Evolutionary conservation across 1,140 invertebrate genomes (phyloP), one percentile per base, ranked within the genome.

Genomic region (Caerostris extrusa): DNA sequence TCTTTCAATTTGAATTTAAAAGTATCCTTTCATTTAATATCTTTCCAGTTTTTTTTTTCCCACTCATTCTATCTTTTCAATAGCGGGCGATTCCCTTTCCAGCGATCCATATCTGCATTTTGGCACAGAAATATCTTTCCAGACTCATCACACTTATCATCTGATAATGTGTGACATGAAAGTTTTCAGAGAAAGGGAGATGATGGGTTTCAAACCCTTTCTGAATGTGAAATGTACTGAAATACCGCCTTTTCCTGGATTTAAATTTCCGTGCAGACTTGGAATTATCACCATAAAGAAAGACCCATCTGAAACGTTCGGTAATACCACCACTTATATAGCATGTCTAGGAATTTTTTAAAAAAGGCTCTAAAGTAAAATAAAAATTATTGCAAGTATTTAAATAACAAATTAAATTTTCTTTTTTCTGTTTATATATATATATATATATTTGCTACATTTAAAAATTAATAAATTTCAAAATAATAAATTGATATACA

Each of bases 1-100:
- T 85, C 90, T 82, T 85, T 92, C 90, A 85, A 92, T 92, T 92
- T 92, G 81, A 92, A 64, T 83, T 85, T 92, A 67, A 92, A 92
- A 92, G 90, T 92, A 92, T 85, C 64, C 60, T 67, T 77, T 85
- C 81, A 92, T 67, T 85, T 92, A 92, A 83, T 91, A 71, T 53
- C 6, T 77, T 34, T 77, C 50, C 12, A 50, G 3, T 12, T 53
- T 53, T 71, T 77, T 77, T 77, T 57, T 53, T 6, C 14, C 12
- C 17, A 7, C 85, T 85, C n/a, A 64, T 85, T 85, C 34, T 10
- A 10, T 61, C 71, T 53, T 89, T 67, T 69, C 17, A 92, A n/a
- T 61, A 34, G 12, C 7, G 53, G 53, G 19, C 58, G 19, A 82
- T 92, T 85, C 34, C 67, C 82, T 92, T 69, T 85, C 82, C 12